Conservation (phyloP, 1,140 invertebrate genomes). For the Gonatopus flavifemur region DNA sequence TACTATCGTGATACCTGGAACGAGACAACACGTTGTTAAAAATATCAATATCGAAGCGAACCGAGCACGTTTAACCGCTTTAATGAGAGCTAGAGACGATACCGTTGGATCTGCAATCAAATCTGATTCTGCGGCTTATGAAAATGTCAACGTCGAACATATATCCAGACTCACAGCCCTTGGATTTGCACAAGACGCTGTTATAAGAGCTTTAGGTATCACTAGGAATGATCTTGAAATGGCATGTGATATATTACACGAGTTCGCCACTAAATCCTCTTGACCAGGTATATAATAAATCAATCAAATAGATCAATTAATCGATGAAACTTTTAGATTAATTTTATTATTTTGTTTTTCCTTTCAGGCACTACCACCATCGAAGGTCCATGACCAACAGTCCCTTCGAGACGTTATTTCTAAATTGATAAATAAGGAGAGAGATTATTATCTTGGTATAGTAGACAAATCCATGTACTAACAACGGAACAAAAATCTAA, state of each 20-base stretch:
- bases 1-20: slow-evolving; percentile 62
- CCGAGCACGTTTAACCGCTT: slow-evolving; percentile 43
- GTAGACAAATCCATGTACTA: too few relatives aligned
- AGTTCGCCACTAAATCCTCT: slow-evolving; percentile 76
- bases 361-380: slow-evolving; percentile 30
- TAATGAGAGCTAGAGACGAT: slow-evolving; percentile 53
- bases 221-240: slow-evolving; percentile 91
- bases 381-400: slow-evolving; percentile 35
- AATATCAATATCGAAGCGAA: slow-evolving; percentile 51
- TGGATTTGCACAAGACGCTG: slow-evolving; percentile 86
- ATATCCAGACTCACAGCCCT: slow-evolving; percentile 84
- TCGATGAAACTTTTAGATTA: background rate
- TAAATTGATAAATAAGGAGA: too few relatives aligned
- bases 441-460: too few relatives aligned
- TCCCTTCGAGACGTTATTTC: slow-evolving; percentile 36
- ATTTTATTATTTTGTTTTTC: slow-evolving; percentile 7
- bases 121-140: slow-evolving; percentile 64
- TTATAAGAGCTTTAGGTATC: slow-evolving; percentile 86
- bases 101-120: slow-evolving; percentile 36
- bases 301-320: background rate
- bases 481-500: too few relatives aligned
- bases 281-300: slow-evolving; percentile 47
- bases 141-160: slow-evolving; percentile 90
- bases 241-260: slow-evolving; percentile 92
- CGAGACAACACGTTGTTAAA: slow-evolving; percentile 52